These are phyloP conservation scores for Phyllostomus discolor DNA, from an alignment of 2,113 vertebrate species.

Conservation along the genomic window DNA sequence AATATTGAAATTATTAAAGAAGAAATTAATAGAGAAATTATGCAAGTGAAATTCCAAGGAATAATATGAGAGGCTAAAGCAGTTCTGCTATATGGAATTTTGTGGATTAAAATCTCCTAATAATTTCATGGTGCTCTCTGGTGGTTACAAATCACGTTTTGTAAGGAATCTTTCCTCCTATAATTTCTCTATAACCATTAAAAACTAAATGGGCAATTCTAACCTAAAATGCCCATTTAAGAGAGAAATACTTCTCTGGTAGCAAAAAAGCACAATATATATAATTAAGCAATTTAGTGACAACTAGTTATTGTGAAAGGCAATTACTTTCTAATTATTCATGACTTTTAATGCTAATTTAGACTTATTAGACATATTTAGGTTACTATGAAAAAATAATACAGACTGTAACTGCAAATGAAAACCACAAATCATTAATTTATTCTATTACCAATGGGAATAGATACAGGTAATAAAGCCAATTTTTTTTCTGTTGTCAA, in stretches of 20 bases:
- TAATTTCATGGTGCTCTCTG: neutral
- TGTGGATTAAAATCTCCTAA: neutral
- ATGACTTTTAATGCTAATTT: slow-evolving; percentile 32
- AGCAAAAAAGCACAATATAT: neutral
- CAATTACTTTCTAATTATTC: neutral
- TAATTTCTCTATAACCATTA: neutral
- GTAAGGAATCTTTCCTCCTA: neutral
- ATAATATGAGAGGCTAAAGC: neutral
- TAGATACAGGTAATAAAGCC: neutral
- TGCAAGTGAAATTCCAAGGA: neutral
- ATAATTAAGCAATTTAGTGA: neutral
- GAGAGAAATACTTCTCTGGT: neutral
- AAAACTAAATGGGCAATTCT: neutral
- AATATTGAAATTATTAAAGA: neutral
- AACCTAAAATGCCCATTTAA: neutral
- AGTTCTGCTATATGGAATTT: neutral
- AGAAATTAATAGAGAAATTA: neutral
- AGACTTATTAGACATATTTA: neutral
- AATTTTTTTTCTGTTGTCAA: neutral
- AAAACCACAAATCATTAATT: neutral
- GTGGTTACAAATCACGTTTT: neutral
- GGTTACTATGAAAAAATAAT: slow-evolving; percentile 7
- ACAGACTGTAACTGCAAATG: neutral
- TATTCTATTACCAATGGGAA: neutral
- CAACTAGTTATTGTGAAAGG: neutral